A percentile compares a stretch with the other conserved stretches of the same genome.
phyloP scores from a whole-genome alignment of 2,797 vertebrate genomes.

The Anolis apletophallus region DNA sequence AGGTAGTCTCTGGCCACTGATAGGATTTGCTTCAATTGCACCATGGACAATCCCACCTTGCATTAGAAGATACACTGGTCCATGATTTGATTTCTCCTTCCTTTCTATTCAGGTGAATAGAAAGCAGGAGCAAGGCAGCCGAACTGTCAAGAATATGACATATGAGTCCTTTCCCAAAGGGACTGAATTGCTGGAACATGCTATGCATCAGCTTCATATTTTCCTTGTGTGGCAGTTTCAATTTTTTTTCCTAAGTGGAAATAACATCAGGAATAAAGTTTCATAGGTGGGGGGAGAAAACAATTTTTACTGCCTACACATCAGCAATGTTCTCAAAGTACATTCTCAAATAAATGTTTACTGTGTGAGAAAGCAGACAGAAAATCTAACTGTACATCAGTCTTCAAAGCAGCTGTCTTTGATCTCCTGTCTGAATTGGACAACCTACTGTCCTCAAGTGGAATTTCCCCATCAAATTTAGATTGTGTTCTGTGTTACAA shows the following conservation, averaged over 20 bases:
- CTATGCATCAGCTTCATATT: not conserved
- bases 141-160: conserved; percentile 17
- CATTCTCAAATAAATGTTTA: not conserved
- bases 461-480: not conserved
- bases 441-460: not conserved
- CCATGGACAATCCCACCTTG: too few species aligned
- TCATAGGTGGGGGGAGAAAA: not conserved
- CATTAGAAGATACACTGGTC: not conserved
- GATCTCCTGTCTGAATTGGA: not conserved
- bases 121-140: not conserved
- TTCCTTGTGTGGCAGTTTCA: not conserved
- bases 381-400: not conserved
- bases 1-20: too few species aligned
- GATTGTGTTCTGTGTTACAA: not conserved
- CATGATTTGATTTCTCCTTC: not conserved
- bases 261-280: not conserved
- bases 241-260: not conserved
- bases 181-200: not conserved
- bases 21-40: too few species aligned
- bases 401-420: not conserved
- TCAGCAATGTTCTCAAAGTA: not conserved
- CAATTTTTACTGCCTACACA: too few species aligned
- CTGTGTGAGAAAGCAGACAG: not conserved
- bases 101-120: not conserved
- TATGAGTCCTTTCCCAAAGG: not conserved